Evolutionary conservation across 2,888 invertebrate genomes (phyloP), one percentile per base, ranked within the genome.

Genomic region (Syritta pipiens): DNA sequence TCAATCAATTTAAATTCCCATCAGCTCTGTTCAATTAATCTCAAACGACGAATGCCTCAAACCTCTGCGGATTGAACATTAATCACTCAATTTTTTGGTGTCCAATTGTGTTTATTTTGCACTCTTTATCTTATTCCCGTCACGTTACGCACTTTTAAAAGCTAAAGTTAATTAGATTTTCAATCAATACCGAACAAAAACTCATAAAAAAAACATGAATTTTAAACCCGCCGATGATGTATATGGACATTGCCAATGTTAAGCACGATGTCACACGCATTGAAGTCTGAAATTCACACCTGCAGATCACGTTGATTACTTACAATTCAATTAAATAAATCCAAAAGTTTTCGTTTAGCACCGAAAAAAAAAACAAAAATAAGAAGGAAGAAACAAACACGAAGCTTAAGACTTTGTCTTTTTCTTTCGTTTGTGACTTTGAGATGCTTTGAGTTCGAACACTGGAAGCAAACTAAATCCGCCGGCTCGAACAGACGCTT

Each of bases 381-480:
- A 14, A 17, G 48, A 12, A 26, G 7, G 4, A 28, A 20, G 26
- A 4, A 44, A 26, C 1, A 4, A 19, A 35, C 1, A 20, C 26
- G 19, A 60, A 55, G 40, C 19, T 48, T 14, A 7, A 5, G 42
- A 10, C 17, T 48, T 26, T 32, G 53, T 20, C 48, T 22, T 22
- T 1, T 51, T 9, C n/a, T n/a, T n/a, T n/a, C n/a, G 24, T 10
- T 26, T 46, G 6, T 17, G 37, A 20, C 62, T 60, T 35, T 5
- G 14, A 51, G 77, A 72, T 72, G 72, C 72, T 65, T 24, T 48
- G 14, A 19, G 48, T 4, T 48, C 35, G 65, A 79, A 48, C 67
- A 67, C 72, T 79, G 40, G 30, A 35, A 67, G 48, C 67, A 60
- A 60, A 79, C 77, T 79, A 60, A 79, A 28, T 72, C 48, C 65